Base-by-base conservation (phyloP, 2,888 invertebrate species). In the Trichopoda pennipes region DNA sequence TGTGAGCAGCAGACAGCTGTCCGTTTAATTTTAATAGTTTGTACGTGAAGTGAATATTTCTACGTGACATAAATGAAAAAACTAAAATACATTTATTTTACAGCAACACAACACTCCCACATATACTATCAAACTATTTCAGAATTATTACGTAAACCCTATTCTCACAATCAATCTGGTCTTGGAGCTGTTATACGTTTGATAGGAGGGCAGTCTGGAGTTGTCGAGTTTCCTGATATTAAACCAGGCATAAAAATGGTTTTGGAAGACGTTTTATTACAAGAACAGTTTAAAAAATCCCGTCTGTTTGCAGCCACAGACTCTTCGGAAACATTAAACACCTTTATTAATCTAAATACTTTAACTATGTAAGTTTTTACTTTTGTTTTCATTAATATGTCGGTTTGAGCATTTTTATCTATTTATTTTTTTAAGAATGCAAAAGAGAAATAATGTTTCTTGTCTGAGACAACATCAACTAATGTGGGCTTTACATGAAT, bases 1-100 rank as follows among this genome's bases (percentile, higher is more conserved):
- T 86, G 94, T 21, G 92, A 93, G 78, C 93, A 93, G 17, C 93
- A 93, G 87, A 94, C 94, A 0, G 93, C 94, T 1, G 92, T 93
- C 0, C 91, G 93, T 77, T 89, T 95, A 35, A 88, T 93, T 32
- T 90, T 92, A 58, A 91, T 93, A 84, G 91, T 93, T 70, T 93
- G 93, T 93, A 88, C 90, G 90, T 88, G 10, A 19, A 17, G 19
- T 44, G 0, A 21, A 23, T 68, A 55, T 16, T 10, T 42, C 35
- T 21, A 38, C 7, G 47, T 53, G 47, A 19, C 17, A 47, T 3
- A 16, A 10, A 32, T 14, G 12, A 73, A 32, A 17, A 14, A 53
- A 60, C 6, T 19, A 6, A 7, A 56, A 23, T 28, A 19, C 49
- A 35, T 23, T 55, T 17, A n/a, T 44, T 17, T 86, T 83, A 9